Evolutionary conservation across 2,113 vertebrate species (phyloP), one percentile per base, ranked within the genome.

Genomic region (Esox niger): DNA sequence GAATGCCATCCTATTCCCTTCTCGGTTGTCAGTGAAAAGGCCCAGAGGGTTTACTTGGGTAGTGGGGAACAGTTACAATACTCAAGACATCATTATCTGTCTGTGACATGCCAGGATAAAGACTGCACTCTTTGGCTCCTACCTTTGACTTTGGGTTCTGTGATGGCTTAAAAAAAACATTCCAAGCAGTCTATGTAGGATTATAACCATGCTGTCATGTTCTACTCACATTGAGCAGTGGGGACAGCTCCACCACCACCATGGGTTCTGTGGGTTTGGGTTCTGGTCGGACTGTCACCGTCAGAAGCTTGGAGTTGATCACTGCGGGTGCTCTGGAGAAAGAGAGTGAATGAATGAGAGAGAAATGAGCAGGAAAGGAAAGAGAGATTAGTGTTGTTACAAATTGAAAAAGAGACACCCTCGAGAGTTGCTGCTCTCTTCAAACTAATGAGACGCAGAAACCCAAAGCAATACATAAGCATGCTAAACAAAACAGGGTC

Each of bases 201-300:
- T 33, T 4, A 26, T 5, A 27, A 33, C n/a, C n/a, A 20, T 10
- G 26, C 46, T 21, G 8, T 17, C 10, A n/a, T 31, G 26, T 11
- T 30, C n/a, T 60, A 90, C 95, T 95, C 88, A 97, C 96, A 49
- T 97, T 98, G 64, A 97, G 88, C 77, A 98, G 87, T 1, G 93
- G 93, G 4, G 95, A 95, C 35, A 99, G 91, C 83, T 99, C 97
- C 80, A 98, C 95, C 56, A 95, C 91, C 46, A 98, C 94, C n/a
- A 95, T 90, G 23, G 96, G 95, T 72, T 97, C 95, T 0, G 90
- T 82, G 66, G 88, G 90, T 75, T 94, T 93, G 1, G 94, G 96
- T 3, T 92, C 93, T 0, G 96, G 97, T 47, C 95, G 93, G 52
- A 98, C 93, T 0, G 96, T 98, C 84, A 99, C 95, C 0, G 93